These are phyloP conservation scores for Gymnarchus niloticus DNA, from an alignment of 2,113 vertebrate species.

Conservation along the genomic window DNA sequence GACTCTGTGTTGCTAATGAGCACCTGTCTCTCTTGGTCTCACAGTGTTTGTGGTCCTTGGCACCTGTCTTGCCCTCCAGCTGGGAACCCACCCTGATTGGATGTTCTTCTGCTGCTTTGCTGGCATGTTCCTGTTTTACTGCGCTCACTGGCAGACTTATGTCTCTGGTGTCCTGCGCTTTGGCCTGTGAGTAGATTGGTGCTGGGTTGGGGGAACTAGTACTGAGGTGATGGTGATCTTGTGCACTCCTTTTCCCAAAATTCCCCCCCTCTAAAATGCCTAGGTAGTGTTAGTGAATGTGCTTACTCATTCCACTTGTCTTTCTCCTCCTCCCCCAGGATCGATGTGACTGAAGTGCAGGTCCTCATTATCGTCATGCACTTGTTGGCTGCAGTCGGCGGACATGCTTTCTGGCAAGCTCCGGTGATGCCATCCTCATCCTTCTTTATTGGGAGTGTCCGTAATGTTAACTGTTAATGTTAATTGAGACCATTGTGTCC, in stretches of 20 bases:
- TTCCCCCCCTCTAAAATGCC: constrained; percentile 44
- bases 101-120: constrained; percentile 91
- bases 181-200: constrained; percentile 75
- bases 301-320: constrained; percentile 51
- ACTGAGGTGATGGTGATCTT: constrained; percentile 50
- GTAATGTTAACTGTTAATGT: background rate
- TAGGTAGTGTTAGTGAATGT: constrained; percentile 20
- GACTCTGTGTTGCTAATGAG: background rate
- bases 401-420: constrained; percentile 80
- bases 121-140: constrained; percentile 87
- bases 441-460: background rate
- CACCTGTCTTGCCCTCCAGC: constrained; percentile 77
- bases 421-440: constrained; percentile 62
- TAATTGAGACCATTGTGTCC: background rate
- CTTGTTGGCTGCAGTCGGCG: constrained; percentile 81
- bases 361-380: constrained; percentile 86
- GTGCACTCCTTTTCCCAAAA: background rate
- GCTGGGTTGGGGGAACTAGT: background rate
- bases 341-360: constrained; percentile 91
- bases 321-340: constrained; percentile 69
- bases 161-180: constrained; percentile 81
- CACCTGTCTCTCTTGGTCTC: constrained; percentile 33
- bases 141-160: constrained; percentile 85
- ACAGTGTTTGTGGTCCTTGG: constrained; percentile 84
- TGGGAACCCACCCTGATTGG: constrained; percentile 82